Evolutionary conservation across 2,797 vertebrate species (phyloP), one percentile per base, ranked within the genome.

Genomic region (Lepus oiostolus): DNA sequence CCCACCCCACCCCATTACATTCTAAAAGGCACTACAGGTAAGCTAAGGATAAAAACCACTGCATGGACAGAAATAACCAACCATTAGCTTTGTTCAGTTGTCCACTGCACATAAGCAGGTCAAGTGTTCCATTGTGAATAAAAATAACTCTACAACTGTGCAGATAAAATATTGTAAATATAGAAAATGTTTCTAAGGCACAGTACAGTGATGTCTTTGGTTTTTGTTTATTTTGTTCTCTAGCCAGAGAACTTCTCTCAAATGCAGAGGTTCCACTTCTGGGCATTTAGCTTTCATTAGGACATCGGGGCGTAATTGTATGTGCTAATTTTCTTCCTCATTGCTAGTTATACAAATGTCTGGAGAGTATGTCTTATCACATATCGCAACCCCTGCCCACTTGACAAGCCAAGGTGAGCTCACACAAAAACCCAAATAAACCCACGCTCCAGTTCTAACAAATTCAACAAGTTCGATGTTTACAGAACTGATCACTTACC

Each of bases 271-370:
- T 77, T 85, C 42, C 93, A 85, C 5, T 81, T 80, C 72, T 0
- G 62, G 30, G n/a, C 7, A 19, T 47, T 81, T 54, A 12, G 30
- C 47, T 76, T 86, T 85, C n/a, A 62, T 68, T 67, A 52, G 22
- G 85, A 28, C 62, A 16, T 28, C 77, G 28, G 4, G 28, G 47
- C 65, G 24, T 38, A 35, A 42, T 14, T 14, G 3, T 52, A 68
- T 50, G 67, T 67, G 8, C 35, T 89, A 19, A 76, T 88, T 85
- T 96, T 68, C 72, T 58, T 85, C 72, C 21, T 90, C 74, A 50
- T 21, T 81, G 28, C 17, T 8, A 7, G 5, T 32, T 17, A 82
- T 14, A 24, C 13, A 52, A 35, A 77, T 30, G 65, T 79, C 71
- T 67, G 68, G 52, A 30, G 22, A 13, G 35, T 13, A 42, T 72